These are phyloP conservation scores for Petrocephalus schoutedeni DNA, from an alignment of 2,797 vertebrate genomes.

Conservation along the genomic window DNA sequence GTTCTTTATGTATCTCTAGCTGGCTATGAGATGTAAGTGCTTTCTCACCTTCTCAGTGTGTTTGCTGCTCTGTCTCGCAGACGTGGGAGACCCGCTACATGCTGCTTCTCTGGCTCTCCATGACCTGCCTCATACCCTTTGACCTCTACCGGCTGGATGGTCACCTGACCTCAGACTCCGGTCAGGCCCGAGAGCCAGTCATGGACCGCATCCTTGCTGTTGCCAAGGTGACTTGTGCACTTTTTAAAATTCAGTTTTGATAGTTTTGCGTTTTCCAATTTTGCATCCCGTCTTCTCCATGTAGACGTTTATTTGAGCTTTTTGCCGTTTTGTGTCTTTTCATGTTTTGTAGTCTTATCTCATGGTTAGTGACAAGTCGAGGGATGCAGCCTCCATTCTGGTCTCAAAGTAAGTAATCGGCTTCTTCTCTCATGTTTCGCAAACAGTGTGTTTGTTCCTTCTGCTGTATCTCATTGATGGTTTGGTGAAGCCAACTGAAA, in stretches of 20 bases:
- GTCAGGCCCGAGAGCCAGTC: slow-evolving; percentile 55
- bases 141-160: slow-evolving; percentile 89
- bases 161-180: slow-evolving; percentile 49
- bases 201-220: slow-evolving; percentile 84
- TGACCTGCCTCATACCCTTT: slow-evolving; percentile 93
- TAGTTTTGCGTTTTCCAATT: background rate
- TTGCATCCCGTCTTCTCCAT: background rate
- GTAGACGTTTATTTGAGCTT: background rate
- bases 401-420: slow-evolving; percentile 83
- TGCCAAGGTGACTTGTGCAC: slow-evolving; percentile 69
- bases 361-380: slow-evolving; percentile 75
- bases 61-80: slow-evolving; percentile 50
- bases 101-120: slow-evolving; percentile 86
- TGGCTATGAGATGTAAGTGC: background rate
- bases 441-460: background rate
- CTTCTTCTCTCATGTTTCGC: background rate
- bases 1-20: background rate
- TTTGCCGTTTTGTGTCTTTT: background rate
- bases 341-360: slow-evolving; percentile 76
- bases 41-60: background rate
- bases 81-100: slow-evolving; percentile 95
- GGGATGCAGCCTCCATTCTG: slow-evolving; percentile 84
- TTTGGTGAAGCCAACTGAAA: background rate
- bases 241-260: background rate
- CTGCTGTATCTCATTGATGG: background rate